phyloP scores from a whole-genome alignment of 2,113 vertebrate genomes.

The Poecile atricapillus region DNA sequence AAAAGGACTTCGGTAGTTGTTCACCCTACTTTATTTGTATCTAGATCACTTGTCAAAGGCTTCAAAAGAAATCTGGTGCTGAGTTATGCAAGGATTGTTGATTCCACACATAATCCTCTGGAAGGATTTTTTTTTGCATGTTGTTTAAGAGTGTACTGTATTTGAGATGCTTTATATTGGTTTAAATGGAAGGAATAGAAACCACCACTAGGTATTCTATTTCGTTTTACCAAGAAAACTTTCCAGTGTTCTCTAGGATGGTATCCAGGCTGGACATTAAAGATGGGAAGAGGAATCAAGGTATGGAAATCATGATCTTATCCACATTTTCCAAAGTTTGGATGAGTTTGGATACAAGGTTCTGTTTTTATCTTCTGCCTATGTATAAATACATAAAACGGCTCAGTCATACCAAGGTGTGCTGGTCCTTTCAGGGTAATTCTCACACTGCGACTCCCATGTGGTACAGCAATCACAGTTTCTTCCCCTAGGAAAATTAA shows the following conservation, averaged over 20 bases:
- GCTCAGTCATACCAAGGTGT: slow-evolving; percentile 76
- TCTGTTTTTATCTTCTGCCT: background rate
- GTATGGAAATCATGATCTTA: background rate
- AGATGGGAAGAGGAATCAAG: background rate
- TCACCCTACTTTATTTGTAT: background rate
- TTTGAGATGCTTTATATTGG: background rate
- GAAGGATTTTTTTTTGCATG: background rate
- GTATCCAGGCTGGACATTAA: background rate
- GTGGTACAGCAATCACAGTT: slow-evolving; percentile 84
- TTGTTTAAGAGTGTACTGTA: background rate
- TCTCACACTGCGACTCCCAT: slow-evolving; percentile 87
- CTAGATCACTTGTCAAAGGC: background rate
- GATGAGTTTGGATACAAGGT: background rate
- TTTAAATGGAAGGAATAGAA: background rate
- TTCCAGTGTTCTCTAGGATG: background rate
- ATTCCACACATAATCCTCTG: background rate
- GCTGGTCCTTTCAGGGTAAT: slow-evolving; percentile 87
- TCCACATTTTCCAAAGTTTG: background rate
- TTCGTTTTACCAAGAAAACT: background rate
- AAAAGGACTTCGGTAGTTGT: background rate
- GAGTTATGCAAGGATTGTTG: background rate
- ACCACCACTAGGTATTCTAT: background rate
- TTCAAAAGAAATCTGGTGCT: background rate
- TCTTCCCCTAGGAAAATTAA: slow-evolving; percentile 81
- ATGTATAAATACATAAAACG: background rate